Conservation (phyloP, 2,113 vertebrate genomes). For the Garra rufa region DNA sequence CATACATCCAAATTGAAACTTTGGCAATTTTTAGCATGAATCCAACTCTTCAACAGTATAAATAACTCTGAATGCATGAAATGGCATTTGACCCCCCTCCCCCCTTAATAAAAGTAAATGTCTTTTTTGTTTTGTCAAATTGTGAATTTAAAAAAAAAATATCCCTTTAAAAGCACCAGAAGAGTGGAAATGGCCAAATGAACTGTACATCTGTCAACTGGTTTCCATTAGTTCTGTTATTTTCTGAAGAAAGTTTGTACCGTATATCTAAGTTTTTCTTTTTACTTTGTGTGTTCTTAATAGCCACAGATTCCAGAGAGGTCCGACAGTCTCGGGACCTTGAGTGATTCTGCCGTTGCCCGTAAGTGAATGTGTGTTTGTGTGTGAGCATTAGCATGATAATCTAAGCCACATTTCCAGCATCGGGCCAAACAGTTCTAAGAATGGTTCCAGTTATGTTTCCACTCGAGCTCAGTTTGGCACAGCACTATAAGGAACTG, state of each 20-base stretch:
- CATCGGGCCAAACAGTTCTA: not conserved
- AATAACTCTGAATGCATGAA: too few relatives aligned
- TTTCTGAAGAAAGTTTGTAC: not conserved
- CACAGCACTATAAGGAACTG: too few relatives aligned
- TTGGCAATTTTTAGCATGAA: too few relatives aligned
- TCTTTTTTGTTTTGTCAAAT: too few relatives aligned
- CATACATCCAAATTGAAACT: too few relatives aligned
- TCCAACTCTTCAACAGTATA: too few relatives aligned
- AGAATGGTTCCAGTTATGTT: not conserved
- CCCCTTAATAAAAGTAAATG: too few relatives aligned
- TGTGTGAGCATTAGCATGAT: not conserved
- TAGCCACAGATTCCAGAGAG: conserved; percentile 82
- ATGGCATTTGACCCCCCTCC: too few relatives aligned
- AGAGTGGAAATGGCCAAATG: not conserved
- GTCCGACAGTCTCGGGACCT: conserved; percentile 77
- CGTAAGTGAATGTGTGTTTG: conserved; percentile 66
- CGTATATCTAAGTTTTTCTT: not conserved
- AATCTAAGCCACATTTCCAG: not conserved
- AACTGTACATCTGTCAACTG: not conserved
- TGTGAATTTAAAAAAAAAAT: too few relatives aligned
- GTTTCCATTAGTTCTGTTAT: not conserved
- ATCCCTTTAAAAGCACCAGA: not conserved
- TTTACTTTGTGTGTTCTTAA: not conserved
- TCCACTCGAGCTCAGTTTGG: too few relatives aligned
- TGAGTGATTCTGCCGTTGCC: conserved; percentile 77